Conservation (phyloP, 2,113 vertebrate species). For the Odocoileus hemionus region DNA sequence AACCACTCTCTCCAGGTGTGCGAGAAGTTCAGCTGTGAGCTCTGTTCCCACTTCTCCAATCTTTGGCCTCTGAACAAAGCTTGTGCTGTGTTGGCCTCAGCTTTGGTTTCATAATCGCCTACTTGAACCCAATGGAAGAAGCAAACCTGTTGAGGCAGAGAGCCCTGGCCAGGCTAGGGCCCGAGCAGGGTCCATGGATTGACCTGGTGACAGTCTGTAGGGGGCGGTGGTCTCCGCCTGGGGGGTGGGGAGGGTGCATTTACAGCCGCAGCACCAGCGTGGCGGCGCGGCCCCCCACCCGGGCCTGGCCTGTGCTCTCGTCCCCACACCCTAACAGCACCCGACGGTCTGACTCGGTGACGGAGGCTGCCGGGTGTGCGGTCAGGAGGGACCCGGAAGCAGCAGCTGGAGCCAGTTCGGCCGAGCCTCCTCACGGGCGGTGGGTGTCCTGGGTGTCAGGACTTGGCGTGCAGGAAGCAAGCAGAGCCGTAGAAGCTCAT, state of each 20-base stretch:
- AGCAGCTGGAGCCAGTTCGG: neutral
- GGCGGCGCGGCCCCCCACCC: rapidly evolving
- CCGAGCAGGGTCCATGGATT: neutral
- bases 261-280: rapidly evolving
- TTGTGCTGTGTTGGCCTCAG: neutral
- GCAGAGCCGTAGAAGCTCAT: neutral
- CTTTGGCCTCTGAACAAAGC: neutral
- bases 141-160: neutral
- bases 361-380: neutral
- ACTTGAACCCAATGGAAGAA: neutral
- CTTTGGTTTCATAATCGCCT: neutral
- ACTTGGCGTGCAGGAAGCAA: neutral
- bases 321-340: rapidly evolving
- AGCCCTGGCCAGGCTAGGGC: neutral
- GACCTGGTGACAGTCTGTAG: neutral
- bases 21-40: neutral
- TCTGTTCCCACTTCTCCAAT: neutral
- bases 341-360: rapidly evolving
- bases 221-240: neutral
- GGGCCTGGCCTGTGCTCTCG: neutral
- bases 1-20: neutral
- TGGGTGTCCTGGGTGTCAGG: neutral
- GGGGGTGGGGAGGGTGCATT: neutral
- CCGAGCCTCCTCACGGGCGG: neutral
- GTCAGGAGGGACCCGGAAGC: neutral